A percentile compares a stretch with the other conserved stretches of the same genome.
These are phyloP conservation scores for Trachurus trachurus DNA, from an alignment of 2,797 vertebrate species.

Conservation along the genomic window DNA sequence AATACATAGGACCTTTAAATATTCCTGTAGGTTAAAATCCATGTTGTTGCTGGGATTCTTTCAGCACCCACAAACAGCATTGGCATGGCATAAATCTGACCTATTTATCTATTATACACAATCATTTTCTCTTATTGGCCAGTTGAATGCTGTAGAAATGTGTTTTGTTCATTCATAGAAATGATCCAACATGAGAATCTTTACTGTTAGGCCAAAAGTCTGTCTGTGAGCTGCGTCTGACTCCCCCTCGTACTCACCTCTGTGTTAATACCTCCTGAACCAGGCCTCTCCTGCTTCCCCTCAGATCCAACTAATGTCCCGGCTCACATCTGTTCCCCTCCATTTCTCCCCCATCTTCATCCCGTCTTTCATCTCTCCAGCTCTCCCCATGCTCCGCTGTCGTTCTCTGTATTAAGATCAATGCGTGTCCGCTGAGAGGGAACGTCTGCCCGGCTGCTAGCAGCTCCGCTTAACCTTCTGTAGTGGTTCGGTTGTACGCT, in stretches of 20 bases:
- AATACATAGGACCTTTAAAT: too few species aligned
- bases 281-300: conserved; percentile 28
- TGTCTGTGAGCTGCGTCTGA: background rate
- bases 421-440: conserved; percentile 51
- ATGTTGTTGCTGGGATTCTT: too few species aligned
- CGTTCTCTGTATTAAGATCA: conserved; percentile 66
- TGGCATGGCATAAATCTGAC: too few species aligned
- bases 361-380: conserved; percentile 46
- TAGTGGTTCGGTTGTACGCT: conserved; percentile 2
- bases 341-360: conserved; percentile 38
- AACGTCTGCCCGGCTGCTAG: conserved; percentile 26
- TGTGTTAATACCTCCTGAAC: conserved; percentile 47
- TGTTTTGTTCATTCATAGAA: too few species aligned
- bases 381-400: conserved; percentile 35
- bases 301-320: conserved; percentile 46
- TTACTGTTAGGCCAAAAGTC: too few species aligned
- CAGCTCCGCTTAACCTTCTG: conserved; percentile 61
- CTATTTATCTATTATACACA: too few species aligned
- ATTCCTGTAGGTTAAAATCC: too few species aligned
- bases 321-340: conserved; percentile 45
- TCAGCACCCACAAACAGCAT: too few species aligned
- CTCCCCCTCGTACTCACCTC: conserved; percentile 35
- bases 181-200: too few species aligned
- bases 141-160: too few species aligned
- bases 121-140: too few species aligned